Evolutionary conservation across 2,888 invertebrate species (phyloP).

Genomic region (Malthinus seriepunctatus): DNA sequence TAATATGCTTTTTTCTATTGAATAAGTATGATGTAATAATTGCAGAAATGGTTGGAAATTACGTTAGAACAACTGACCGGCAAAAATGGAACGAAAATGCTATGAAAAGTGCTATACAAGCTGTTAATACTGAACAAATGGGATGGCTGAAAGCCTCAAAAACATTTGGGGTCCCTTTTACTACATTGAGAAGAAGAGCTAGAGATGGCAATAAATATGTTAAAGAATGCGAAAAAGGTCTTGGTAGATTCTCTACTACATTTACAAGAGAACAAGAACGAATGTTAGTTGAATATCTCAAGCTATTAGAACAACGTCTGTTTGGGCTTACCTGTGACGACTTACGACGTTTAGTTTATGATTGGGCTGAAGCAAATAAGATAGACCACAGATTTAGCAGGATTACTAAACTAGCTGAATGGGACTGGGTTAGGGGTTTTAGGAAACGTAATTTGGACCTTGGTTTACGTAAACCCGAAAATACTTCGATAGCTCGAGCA

Average conservation of each 20-base stretch:
- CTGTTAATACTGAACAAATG: constrained; percentile 15
- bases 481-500: constrained; percentile 5
- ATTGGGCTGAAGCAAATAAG: constrained; percentile 8
- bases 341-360: constrained; percentile 7
- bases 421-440: constrained; percentile 18
- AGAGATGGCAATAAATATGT: constrained; percentile 4
- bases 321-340: constrained; percentile 10
- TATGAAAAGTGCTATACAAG: constrained; percentile 20
- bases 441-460: constrained; percentile 7
- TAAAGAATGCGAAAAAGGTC: constrained; percentile 6
- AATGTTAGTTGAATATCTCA: constrained; percentile 8
- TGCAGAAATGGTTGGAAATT: constrained; percentile 9
- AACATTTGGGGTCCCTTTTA: constrained; percentile 17
- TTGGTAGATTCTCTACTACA: too few relatives aligned
- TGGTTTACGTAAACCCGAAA: constrained; percentile 12
- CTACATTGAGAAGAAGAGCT: constrained; percentile 18
- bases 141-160: constrained; percentile 22
- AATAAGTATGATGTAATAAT: constrained; percentile 3
- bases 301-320: too few relatives aligned
- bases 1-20: too few relatives aligned
- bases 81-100: constrained; percentile 12
- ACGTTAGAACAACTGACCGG: constrained; percentile 9
- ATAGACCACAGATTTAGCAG: constrained; percentile 9
- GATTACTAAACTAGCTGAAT: constrained; percentile 9
- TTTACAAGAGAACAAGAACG: constrained; percentile 4